phyloP scores from a whole-genome alignment of 2,888 invertebrate species.

The Coenonympha glycerion region DNA sequence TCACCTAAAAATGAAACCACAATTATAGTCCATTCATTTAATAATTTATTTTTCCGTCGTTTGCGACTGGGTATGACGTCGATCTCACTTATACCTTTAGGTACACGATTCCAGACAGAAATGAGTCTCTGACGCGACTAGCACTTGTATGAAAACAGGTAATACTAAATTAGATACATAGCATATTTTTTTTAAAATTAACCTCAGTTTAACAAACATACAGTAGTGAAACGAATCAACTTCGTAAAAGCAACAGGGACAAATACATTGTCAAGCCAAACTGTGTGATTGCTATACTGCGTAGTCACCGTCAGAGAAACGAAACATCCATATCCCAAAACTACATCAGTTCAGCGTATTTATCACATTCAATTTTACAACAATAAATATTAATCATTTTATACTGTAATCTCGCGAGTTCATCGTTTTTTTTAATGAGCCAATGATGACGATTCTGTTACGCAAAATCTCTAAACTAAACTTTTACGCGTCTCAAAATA shows the following conservation, averaged over 20 bases:
- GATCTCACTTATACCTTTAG: slow-evolving; percentile 54
- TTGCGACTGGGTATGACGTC: slow-evolving; percentile 63
- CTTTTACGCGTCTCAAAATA: no score
- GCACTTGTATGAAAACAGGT: not conserved
- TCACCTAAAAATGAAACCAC: slow-evolving; percentile 27
- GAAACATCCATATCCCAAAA: slow-evolving; percentile 50
- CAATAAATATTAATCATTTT: slow-evolving; percentile 50
- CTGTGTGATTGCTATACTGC: not conserved
- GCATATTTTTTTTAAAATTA: not conserved
- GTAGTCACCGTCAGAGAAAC: slow-evolving; percentile 20
- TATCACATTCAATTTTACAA: slow-evolving; percentile 65
- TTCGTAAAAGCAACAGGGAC: not conserved
- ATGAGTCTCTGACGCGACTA: slow-evolving; percentile 42
- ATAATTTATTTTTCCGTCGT: slow-evolving; percentile 56
- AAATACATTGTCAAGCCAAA: not conserved
- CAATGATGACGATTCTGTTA: no score
- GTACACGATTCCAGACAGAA: slow-evolving; percentile 29
- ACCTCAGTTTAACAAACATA: not conserved
- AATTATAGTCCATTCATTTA: slow-evolving; percentile 34
- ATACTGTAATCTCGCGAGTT: slow-evolving; percentile 36
- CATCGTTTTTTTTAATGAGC: slow-evolving; percentile 40
- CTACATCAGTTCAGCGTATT: slow-evolving; percentile 42
- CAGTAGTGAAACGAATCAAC: not conserved
- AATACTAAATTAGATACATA: slow-evolving; percentile 1
- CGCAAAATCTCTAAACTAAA: no score